Conservation (phyloP, 2,113 vertebrate species). For the Athene noctua region DNA sequence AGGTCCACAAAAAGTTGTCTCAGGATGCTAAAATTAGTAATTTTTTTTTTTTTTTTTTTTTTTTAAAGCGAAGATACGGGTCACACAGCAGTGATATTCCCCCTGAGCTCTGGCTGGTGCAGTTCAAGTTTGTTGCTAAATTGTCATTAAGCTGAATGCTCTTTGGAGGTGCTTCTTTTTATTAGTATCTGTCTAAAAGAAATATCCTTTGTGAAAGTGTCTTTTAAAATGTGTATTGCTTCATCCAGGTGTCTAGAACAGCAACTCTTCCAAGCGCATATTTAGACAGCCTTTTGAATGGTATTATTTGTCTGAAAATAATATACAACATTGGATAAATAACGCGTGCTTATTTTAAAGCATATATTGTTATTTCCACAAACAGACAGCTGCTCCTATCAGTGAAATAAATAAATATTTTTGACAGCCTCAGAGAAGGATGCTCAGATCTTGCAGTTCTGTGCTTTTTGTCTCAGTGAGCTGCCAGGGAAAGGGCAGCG, state of each 20-base stretch:
- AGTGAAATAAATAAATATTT: neutral
- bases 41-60: neutral
- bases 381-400: neutral
- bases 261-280: neutral
- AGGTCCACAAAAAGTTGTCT: no score
- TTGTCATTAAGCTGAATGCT: neutral
- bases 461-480: no score
- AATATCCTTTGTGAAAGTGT: neutral
- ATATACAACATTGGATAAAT: neutral
- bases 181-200: neutral
- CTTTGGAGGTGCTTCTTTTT: neutral
- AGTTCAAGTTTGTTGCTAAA: neutral
- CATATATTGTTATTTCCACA: neutral
- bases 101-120: neutral
- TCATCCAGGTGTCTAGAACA: neutral
- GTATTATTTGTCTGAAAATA: neutral
- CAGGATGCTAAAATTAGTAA: neutral
- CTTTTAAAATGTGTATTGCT: neutral
- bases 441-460: neutral
- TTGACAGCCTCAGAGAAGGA: neutral
- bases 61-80: neutral
- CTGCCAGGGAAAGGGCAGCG: neutral
- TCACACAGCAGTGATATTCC: neutral
- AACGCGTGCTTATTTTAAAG: neutral
- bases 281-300: neutral